Evolutionary conservation across 2,888 invertebrate species (phyloP), one percentile per base, ranked within the genome.

Genomic region (Drosophila melanocephala): DNA sequence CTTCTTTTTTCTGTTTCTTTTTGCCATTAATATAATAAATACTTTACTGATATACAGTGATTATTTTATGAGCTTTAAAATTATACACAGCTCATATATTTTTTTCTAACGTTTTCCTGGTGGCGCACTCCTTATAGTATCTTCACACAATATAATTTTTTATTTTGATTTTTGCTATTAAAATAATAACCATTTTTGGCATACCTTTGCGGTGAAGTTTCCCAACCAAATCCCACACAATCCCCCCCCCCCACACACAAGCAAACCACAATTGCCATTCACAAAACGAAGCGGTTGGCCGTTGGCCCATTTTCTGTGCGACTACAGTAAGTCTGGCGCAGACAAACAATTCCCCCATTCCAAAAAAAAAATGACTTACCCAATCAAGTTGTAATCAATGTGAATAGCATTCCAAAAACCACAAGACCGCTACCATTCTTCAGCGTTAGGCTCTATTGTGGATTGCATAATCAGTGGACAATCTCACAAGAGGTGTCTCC

Each of bases 321-420:
- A 61, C 60, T 60, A 47, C 39, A 67, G 39, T 51, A 35, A 77
- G 51, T 51, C 61, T 61, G 33, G 56, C 33, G 14, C 33, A 62
- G 57, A 42, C 47, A 52, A 42, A 51, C 30, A 65, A 57, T 60
- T 76, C 61, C 56, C 63, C 52, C 33, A 33, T 19, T 19, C 19
- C 37, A 22, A 47, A 4, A 22, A 7, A 6, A 14, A 47, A 22
- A 9, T 28, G 50, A 33, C 64, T 28, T 56, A 64, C n/a, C 58
- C 74, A 74, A 73, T 73, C 73, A 60, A 55, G 35, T 66, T 73
- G 66, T 50, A 73, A 73, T 73, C 73, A 73, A 65, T 73, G 65
- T 73, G 74, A 74, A 73, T 73, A 74, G n/a, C 74, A 73, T 73
- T 55, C 73, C 73, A 59, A 70, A 42, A 63, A 64, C 73, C 73